Percentiles rank a stretch among this genome's conserved stretches.
These are phyloP conservation scores for Trichopria drosophilae DNA, from an alignment of 2,888 invertebrate genomes.

Conservation along the genomic window DNA sequence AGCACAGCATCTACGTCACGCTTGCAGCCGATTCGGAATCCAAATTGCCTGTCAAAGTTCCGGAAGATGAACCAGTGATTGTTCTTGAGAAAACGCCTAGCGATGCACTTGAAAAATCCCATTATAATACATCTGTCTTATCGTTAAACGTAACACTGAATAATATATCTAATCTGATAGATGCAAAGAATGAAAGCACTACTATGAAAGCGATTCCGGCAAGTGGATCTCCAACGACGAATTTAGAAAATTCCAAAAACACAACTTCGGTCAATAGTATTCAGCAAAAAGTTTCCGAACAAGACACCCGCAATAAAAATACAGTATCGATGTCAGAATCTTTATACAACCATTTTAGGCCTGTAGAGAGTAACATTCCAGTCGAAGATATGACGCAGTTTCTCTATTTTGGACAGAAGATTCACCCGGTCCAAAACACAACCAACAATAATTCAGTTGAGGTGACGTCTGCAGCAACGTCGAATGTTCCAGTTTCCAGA, in stretches of 20 bases:
- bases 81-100: too few species aligned
- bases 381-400: constrained; percentile 72
- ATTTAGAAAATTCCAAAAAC: constrained; percentile 1
- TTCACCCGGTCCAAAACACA: constrained; percentile 56
- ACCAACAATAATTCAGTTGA: constrained; percentile 49
- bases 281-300: too few species aligned
- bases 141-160: too few species aligned
- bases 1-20: constrained; percentile 47
- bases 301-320: constrained; percentile 61
- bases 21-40: constrained; percentile 26
- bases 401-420: constrained; percentile 71
- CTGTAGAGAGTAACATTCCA: constrained; percentile 66
- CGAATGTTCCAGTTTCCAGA: constrained; percentile 41
- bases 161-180: too few species aligned
- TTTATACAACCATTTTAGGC: constrained; percentile 68
- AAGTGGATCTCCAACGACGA: too few species aligned
- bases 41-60: too few species aligned
- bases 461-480: constrained; percentile 43
- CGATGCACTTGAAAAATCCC: too few species aligned
- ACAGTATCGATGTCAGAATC: constrained; percentile 66
- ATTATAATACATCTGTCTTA: too few species aligned
- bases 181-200: too few species aligned
- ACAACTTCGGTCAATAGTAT: too few species aligned
- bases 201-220: too few species aligned
- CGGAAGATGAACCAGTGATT: too few species aligned